Base-by-base conservation (phyloP, 2,797 vertebrate species). In the Lates japonicus region DNA sequence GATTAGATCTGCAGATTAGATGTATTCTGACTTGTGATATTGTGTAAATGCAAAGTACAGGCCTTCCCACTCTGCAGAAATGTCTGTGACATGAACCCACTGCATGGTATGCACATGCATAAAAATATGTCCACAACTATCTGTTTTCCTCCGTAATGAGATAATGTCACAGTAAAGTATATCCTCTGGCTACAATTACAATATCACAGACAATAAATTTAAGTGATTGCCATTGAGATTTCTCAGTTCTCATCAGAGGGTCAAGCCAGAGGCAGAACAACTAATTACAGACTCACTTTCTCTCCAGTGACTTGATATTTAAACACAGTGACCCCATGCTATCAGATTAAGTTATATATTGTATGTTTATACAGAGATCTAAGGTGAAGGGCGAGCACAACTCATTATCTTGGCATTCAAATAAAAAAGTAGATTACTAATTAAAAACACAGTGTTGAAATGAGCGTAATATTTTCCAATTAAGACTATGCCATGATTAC, bases 401-500 rank as follows among this genome's bases (percentile, higher is more conserved):
- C 74, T 88, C 74, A 82, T 93, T 87, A 88, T 76, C 63, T 74
- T 85, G 78, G 72, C 64, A 82, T 89, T 90, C 70, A 81, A 85
- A 85, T 79, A 80, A 84, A n/a, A n/a, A 90, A 88, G 77, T 74
- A 83, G 71, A 82, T 81, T 73, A 77, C 74, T 90, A 89, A 92
- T 90, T 87, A n/a, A 86, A 90, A 86, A 87, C 55, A 64, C 2
- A 19, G 35, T 33, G 71, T 54, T 81, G 78, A n/a, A 83, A 90
- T 70, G 67, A 70, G 59, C 81, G 66, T n/a, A 85, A 80, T 70
- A 75, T 84, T 89, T 89, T 87, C 76, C 73, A 88, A 86, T 90
- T 87, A 89, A 83, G 25, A 51, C 66, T 63, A 46, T 55, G 44
- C 71, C 66, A 69, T 90, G 84, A 90, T 93, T 90, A 88, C 55